phyloP scores from a whole-genome alignment of 2,797 vertebrate genomes.

The Gastrophryne carolinensis region DNA sequence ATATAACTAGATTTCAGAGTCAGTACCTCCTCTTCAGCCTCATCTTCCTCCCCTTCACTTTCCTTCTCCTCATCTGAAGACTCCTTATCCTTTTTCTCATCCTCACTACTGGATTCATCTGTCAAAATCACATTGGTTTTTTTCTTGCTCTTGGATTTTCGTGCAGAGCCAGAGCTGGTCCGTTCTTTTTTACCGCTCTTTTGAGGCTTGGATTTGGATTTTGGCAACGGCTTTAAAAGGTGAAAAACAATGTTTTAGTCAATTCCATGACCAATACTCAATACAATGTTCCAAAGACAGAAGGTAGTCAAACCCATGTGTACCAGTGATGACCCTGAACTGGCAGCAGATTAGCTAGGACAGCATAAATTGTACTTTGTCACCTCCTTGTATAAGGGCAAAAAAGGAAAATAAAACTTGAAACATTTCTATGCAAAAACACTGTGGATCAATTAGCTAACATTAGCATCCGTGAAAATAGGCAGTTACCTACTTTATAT shows the following conservation, averaged over 20 bases:
- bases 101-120: constrained; percentile 89
- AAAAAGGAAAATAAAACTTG: constrained; percentile 1
- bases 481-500: too few relatives aligned
- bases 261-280: too few relatives aligned
- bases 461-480: too few relatives aligned
- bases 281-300: too few relatives aligned
- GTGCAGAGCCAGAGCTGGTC: constrained; percentile 70
- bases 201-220: constrained; percentile 74
- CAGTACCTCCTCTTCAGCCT: constrained; percentile 55
- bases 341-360: too few relatives aligned
- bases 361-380: too few relatives aligned
- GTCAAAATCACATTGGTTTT: constrained; percentile 91
- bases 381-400: too few relatives aligned
- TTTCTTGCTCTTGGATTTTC: constrained; percentile 75
- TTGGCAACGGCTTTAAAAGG: constrained; percentile 72
- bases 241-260: too few relatives aligned
- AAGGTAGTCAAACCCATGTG: too few relatives aligned
- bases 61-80: constrained; percentile 80
- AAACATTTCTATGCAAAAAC: too few relatives aligned
- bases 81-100: constrained; percentile 77
- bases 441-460: too few relatives aligned
- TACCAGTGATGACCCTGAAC: too few relatives aligned
- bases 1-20: background rate
- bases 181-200: constrained; percentile 77
- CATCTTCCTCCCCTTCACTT: constrained; percentile 70